These are phyloP conservation scores for Streblospio benedicti DNA, from an alignment of 1,140 invertebrate species.

Conservation along the genomic window DNA sequence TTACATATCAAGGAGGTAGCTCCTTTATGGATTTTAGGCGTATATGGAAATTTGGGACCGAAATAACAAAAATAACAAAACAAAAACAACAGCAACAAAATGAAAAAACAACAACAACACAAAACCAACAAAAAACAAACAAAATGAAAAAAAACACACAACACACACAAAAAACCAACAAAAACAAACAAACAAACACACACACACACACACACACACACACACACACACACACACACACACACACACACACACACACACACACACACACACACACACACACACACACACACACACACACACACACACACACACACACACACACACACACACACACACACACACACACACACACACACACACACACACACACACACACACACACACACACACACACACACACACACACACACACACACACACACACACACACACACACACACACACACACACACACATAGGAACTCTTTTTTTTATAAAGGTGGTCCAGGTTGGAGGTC, in stretches of 20 bases:
- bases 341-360: conserved; percentile 11
- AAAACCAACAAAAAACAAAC: conserved; percentile 7
- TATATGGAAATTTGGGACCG: no score
- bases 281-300: not conserved
- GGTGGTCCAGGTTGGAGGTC: no score
- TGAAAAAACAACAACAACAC: conserved; percentile 15
- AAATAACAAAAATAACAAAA: no score
- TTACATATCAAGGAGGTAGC: no score
- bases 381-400: conserved; percentile 26
- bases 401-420: conserved; percentile 27
- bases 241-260: no score
- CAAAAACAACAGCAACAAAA: conserved; percentile 10
- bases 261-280: no score
- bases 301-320: conserved; percentile 17
- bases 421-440: conserved; percentile 16
- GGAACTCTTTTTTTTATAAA: not conserved
- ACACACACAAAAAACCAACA: conserved; percentile 24
- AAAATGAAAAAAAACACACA: conserved; percentile 16
- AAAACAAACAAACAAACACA: conserved; percentile 14
- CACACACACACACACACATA: conserved; percentile 33
- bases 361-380: conserved; percentile 22
- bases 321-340: conserved; percentile 19
- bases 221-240: no score
- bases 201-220: conserved; percentile 4
- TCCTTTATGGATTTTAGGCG: no score